These are phyloP conservation scores for Sparidentex hasta DNA, from an alignment of 2,797 vertebrate genomes.

Conservation along the genomic window DNA sequence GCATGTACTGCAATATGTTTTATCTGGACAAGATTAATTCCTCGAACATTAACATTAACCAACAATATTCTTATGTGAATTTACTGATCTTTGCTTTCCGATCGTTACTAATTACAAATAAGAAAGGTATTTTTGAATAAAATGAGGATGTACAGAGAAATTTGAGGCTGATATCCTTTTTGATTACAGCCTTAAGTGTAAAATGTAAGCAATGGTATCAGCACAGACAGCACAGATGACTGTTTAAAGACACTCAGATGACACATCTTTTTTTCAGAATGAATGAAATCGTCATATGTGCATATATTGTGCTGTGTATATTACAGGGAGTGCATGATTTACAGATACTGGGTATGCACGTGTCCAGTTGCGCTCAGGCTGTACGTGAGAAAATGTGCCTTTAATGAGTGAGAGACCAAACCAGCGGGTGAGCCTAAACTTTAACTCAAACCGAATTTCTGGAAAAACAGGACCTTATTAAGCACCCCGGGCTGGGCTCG, in stretches of 20 bases:
- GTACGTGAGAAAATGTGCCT: conserved; percentile 36
- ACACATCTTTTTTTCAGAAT: background rate
- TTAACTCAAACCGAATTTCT: conserved; percentile 89
- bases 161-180: background rate
- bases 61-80: background rate
- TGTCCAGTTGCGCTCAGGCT: conserved; percentile 17
- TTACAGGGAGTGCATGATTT: background rate
- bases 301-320: background rate
- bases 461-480: conserved; percentile 87
- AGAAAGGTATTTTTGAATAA: background rate
- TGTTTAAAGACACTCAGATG: background rate
- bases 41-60: background rate
- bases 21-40: background rate
- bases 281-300: background rate
- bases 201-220: background rate
- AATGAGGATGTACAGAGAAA: background rate
- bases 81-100: background rate
- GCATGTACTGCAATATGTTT: background rate
- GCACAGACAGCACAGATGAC: too few relatives aligned
- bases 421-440: conserved; percentile 86
- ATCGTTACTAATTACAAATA: background rate
- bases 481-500: conserved; percentile 81
- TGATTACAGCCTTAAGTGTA: background rate
- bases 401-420: conserved; percentile 85
- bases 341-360: background rate